A percentile compares a stretch with the other conserved stretches of the same genome.
Conservation (phyloP, 2,113 vertebrate genomes). For the Cephalopterus ornatus region DNA sequence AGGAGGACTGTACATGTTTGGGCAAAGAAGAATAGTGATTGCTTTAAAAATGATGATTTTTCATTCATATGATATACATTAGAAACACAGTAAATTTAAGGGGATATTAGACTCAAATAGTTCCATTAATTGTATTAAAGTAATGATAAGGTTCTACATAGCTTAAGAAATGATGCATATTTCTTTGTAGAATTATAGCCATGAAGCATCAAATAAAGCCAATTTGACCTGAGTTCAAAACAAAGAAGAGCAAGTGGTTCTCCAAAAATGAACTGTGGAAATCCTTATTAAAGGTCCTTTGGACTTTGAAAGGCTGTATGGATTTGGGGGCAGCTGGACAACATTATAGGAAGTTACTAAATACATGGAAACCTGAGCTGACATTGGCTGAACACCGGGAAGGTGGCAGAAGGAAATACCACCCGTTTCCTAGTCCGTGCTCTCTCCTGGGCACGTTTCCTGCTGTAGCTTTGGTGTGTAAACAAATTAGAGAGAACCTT, state of each 20-base stretch:
- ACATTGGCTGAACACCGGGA: background rate
- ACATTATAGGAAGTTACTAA: background rate
- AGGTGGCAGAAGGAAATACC: background rate
- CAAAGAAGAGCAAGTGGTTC: background rate
- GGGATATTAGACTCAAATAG: background rate
- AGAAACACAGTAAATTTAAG: background rate
- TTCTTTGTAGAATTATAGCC: background rate
- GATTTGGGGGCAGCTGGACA: background rate
- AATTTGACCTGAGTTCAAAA: background rate
- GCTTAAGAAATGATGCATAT: background rate
- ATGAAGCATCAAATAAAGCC: background rate
- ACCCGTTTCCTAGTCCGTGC: fast-evolving
- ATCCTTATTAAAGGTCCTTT: background rate
- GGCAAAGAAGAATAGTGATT: background rate
- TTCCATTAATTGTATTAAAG: background rate
- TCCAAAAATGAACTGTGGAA: background rate
- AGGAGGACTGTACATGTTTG: background rate
- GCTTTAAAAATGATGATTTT: background rate
- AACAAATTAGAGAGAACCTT: background rate
- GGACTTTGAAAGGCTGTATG: background rate
- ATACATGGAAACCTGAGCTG: background rate
- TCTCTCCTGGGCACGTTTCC: background rate
- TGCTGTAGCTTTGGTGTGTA: background rate
- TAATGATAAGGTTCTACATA: background rate
- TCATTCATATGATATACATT: background rate